phyloP scores from a whole-genome alignment of 2,113 vertebrate genomes.

The Gymnarchus niloticus region DNA sequence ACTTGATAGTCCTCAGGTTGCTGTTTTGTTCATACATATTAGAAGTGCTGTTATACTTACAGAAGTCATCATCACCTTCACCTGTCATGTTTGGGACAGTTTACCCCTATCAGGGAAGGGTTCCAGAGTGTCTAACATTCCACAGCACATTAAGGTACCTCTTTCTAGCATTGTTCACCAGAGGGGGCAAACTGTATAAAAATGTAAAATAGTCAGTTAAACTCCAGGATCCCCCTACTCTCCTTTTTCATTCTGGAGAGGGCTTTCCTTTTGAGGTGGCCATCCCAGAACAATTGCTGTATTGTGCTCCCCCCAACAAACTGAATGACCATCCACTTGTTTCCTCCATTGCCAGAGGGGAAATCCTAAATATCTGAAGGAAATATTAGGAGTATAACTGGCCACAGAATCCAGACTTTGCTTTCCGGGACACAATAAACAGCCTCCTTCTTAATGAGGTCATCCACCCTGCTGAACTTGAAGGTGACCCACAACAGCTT shows the following conservation, averaged over 20 bases:
- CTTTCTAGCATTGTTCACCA: no score
- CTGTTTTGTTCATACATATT: neutral
- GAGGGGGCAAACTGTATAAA: no score
- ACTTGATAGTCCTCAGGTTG: neutral
- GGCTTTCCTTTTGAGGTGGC: no score
- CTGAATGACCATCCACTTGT: no score
- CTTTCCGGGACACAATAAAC: neutral
- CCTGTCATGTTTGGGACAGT: neutral
- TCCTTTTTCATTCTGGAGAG: no score
- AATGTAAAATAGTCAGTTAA: no score
- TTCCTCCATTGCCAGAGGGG: neutral
- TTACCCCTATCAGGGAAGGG: neutral
- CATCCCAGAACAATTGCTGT: no score
- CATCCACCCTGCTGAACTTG: neutral
- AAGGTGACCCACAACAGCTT: neutral
- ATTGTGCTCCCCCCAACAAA: no score
- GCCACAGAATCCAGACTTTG: neutral
- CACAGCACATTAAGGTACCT: no score
- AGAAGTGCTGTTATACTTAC: neutral
- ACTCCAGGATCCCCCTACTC: no score
- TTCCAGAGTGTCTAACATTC: neutral
- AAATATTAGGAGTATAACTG: neutral
- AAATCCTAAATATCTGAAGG: neutral
- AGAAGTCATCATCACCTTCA: neutral
- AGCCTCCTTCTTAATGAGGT: neutral